phyloP scores from a whole-genome alignment of 2,113 vertebrate genomes.

The Lophius piscatorius region DNA sequence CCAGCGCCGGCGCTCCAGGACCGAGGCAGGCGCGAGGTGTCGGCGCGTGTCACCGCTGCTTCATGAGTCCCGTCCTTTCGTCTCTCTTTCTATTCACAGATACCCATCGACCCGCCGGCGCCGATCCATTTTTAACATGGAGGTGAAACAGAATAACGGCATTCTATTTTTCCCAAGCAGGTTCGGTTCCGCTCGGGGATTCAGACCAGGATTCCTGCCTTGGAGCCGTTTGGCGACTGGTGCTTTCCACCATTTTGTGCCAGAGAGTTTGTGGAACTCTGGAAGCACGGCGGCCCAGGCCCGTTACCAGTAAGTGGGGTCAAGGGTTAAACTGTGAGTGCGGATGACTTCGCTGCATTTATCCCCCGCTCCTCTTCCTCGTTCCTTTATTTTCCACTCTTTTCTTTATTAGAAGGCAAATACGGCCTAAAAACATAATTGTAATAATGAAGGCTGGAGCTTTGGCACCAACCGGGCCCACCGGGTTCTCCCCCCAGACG shows the following conservation, averaged over 20 bases:
- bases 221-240: no score
- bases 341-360: constrained; percentile 42
- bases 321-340: constrained; percentile 45
- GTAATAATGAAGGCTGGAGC: constrained; percentile 70
- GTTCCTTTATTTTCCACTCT: constrained; percentile 58
- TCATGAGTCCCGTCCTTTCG: no score
- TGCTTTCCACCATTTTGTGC: constrained; percentile 21
- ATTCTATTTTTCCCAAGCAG: no score
- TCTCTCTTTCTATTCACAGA: no score
- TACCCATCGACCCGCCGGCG: no score
- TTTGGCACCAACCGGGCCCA: constrained; percentile 54
- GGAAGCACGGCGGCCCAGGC: constrained; percentile 2
- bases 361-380: constrained; percentile 19
- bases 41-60: no score
- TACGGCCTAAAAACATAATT: constrained; percentile 68
- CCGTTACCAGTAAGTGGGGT: constrained; percentile 1
- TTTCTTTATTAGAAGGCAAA: constrained; percentile 50
- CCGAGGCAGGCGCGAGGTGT: no score
- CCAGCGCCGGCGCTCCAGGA: no score
- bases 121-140: no score
- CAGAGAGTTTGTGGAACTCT: constrained; percentile 26
- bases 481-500: constrained; percentile 41
- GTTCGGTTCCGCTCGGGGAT: no score
- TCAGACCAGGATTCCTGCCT: constrained; percentile 8
- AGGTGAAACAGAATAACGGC: no score